Evolutionary conservation across 2,888 invertebrate species (phyloP).

Genomic region (Yponomeuta malinellus): DNA sequence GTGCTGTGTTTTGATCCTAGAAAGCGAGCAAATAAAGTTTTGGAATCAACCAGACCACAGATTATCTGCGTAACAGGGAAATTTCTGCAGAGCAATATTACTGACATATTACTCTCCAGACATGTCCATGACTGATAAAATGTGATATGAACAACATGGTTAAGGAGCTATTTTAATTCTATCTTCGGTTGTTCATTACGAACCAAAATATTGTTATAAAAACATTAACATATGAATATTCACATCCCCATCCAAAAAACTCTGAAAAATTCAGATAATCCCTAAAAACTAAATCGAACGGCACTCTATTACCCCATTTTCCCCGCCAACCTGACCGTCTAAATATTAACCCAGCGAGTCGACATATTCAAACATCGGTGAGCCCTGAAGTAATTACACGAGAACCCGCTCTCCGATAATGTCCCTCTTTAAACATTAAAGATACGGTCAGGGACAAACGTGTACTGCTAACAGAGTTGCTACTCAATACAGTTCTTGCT

Average conservation of each 20-base stretch:
- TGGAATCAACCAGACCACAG: too few species aligned
- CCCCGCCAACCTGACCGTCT: constrained; percentile 24
- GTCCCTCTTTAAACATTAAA: constrained; percentile 51
- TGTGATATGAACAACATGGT: too few species aligned
- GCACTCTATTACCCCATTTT: constrained; percentile 20
- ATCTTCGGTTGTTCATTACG: too few species aligned
- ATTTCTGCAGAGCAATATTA: too few species aligned
- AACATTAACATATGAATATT: too few species aligned
- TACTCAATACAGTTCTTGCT: neutral
- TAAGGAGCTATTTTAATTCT: too few species aligned
- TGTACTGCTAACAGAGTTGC: neutral
- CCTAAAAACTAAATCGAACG: neutral
- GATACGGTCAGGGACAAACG: constrained; percentile 25
- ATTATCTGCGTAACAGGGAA: too few species aligned
- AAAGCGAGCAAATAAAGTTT: too few species aligned
- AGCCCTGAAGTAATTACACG: constrained; percentile 47
- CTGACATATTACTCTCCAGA: too few species aligned
- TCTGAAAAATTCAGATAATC: neutral
- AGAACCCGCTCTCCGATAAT: constrained; percentile 37
- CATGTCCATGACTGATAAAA: too few species aligned
- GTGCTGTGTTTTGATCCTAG: too few species aligned
- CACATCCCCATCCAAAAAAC: neutral
- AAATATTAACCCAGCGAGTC: constrained; percentile 37
- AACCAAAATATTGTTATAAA: too few species aligned
- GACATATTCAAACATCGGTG: constrained; percentile 33